Evolutionary conservation across 1,140 invertebrate genomes (phyloP), one percentile per base, ranked within the genome.

Genomic region (Bactericera cockerelli): DNA sequence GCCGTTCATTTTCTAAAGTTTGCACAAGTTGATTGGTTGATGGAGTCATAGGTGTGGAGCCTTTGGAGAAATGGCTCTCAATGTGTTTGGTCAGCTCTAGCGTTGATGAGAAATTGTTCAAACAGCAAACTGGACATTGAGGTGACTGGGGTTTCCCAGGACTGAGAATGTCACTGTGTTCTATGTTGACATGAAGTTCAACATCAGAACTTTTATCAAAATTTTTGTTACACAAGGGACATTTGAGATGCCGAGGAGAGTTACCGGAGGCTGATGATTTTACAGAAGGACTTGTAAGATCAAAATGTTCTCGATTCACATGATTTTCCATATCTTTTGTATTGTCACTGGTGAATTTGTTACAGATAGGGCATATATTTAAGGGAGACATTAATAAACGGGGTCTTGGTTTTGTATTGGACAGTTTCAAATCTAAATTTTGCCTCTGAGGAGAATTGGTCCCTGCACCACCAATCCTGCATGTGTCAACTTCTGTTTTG

Each of bases 101-200:
- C 61, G 70, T 76, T 39, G 68, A 74, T 60, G 70, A 73, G 62
- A 78, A 79, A 39, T 70, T 71, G 21, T 70, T 72, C 59, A 71
- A 71, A 56, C 73, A 69, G 63, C 78, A 79, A 58, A 80, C 77
- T 14, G 77, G 78, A 66, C 78, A 79, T 49, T 63, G 66, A 3
- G 26, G 26, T 3, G 55, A 31, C 21, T n/a, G 62, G 67, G 67
- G 66, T 63, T 65, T 65, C 28, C 62, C 63, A 42, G 79, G 78
- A 66, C 81, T 84, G 4, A 85, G 72, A 62, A 85, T 79, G 70
- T 85, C 82, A 66, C 78, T 77, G 69, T 91, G 87, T 67, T 87
- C 85, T 22, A 87, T 82, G 70, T 90, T 90, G 0, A 91, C 87
- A 69, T 92, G 89, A 10, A 88, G 68, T 70, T 89, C 86, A 24